phyloP scores from a whole-genome alignment of 2,797 vertebrate species.

The Cetoscarus ocellatus region DNA sequence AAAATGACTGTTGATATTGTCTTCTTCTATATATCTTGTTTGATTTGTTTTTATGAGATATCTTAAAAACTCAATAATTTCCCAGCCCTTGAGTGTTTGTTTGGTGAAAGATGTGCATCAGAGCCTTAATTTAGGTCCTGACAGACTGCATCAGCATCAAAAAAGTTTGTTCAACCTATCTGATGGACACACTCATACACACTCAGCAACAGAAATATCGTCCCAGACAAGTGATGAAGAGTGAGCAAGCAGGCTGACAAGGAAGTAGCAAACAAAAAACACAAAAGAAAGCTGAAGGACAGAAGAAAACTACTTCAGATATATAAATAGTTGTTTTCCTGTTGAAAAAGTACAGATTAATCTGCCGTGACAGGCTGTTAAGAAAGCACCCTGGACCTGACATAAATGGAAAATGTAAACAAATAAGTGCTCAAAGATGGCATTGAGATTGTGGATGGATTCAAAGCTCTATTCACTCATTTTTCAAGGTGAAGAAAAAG shows the following conservation, averaged over 20 bases:
- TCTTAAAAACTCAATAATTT: too few relatives aligned
- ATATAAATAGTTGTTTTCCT: slow-evolving; percentile 4
- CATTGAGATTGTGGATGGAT: background rate
- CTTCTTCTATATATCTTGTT: too few relatives aligned
- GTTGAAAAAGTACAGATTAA: background rate
- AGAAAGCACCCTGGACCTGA: slow-evolving; percentile 5
- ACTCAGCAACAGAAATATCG: background rate
- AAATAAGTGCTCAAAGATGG: background rate
- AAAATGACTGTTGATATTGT: too few relatives aligned
- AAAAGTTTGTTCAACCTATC: slow-evolving; percentile 11
- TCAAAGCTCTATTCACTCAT: background rate
- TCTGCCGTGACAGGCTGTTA: background rate
- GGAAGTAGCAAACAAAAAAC: slow-evolving; percentile 12
- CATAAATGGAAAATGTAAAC: background rate
- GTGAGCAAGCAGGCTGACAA: slow-evolving; percentile 17
- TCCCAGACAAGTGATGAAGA: slow-evolving; percentile 14
- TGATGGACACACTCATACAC: background rate
- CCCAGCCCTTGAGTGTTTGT: slow-evolving; percentile 18
- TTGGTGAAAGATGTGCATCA: slow-evolving; percentile 38
- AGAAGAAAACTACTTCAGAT: background rate
- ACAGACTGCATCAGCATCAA: slow-evolving; percentile 30
- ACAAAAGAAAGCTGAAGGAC: background rate
- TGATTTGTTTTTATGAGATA: too few relatives aligned
- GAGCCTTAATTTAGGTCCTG: slow-evolving; percentile 62
- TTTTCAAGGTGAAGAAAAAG: background rate